Base-by-base conservation (phyloP, 2,888 invertebrate genomes). In the Thelaira solivaga region DNA sequence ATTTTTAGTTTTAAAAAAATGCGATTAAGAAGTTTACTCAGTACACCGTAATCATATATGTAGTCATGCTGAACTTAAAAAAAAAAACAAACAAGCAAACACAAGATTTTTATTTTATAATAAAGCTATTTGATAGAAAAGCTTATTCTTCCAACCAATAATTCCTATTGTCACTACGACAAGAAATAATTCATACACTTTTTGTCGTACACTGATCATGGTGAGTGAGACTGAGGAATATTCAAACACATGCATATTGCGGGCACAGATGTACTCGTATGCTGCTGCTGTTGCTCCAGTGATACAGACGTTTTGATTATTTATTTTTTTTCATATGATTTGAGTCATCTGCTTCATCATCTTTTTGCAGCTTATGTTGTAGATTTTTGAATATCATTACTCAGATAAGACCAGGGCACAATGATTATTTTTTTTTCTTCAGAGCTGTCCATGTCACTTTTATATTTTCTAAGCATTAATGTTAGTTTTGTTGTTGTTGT, bases 341-440 rank as follows among this genome's bases (percentile, higher is more conserved):
- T 75, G 41, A 74, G 65, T 61, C 74, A 74, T 74, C 34, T 59
- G 55, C 64, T 47, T 24, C 49, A 59, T 75, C 61, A 67, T 74
- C 43, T 61, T 62, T 29, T 67, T 67, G 67, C 72, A 49, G 67
- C 34, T 64, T 59, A 31, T 61, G 65, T 81, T 81, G 80, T 81
- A 82, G 82, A 82, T 82, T 80, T 71, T 62, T 74, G 72, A 61
- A 80, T 81, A 80, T 81, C 82, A 81, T 82, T 81, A 80, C 65
- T 82, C 80, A 82, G 82, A 82, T 82, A 81, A 81, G 81, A 68
- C 10, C 53, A 57, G 69, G 47, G 31, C 61, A 55, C 47, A 78
- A 65, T 31, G n/a, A 69, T 61, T 49, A 20, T 64, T 36, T 43
- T 61, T 26, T 34, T 34, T 29, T 41, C 6, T 2, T 26, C 1